Evolutionary conservation across 2,797 vertebrate species (phyloP).

Genomic region (Antrozous pallidus): DNA sequence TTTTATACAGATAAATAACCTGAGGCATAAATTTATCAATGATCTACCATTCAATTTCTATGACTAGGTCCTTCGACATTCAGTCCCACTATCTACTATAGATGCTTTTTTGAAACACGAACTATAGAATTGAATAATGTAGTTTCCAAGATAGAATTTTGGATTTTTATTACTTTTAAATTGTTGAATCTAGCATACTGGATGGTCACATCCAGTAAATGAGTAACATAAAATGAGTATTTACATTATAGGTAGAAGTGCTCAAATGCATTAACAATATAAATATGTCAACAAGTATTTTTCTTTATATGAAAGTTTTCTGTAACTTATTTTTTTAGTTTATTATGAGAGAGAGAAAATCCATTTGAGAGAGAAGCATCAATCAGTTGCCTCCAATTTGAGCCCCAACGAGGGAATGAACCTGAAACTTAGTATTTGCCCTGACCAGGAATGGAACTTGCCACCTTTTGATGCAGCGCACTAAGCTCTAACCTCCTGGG

Average conservation of each 20-base stretch:
- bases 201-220: not conserved
- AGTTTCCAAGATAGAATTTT: not conserved
- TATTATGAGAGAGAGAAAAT: not conserved
- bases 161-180: not conserved
- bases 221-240: not conserved
- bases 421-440: not conserved
- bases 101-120: not conserved
- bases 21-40: not conserved
- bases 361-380: not conserved
- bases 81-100: not conserved
- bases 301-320: constrained; percentile 5
- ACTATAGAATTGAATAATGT: not conserved
- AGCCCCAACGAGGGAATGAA: not conserved
- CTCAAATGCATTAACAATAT: not conserved
- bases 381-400: not conserved
- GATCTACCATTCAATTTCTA: not conserved
- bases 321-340: constrained; percentile 22
- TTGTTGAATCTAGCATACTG: not conserved
- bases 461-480: not conserved
- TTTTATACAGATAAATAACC: not conserved
- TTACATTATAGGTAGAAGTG: not conserved
- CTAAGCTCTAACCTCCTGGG: not conserved
- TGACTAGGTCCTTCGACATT: not conserved
- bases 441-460: not conserved
- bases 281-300: constrained; percentile 2